A percentile compares a stretch with the other conserved stretches of the same genome.
These are phyloP conservation scores for Sebastes jordani DNA, from an alignment of 2,797 vertebrate species.

Conservation along the genomic window DNA sequence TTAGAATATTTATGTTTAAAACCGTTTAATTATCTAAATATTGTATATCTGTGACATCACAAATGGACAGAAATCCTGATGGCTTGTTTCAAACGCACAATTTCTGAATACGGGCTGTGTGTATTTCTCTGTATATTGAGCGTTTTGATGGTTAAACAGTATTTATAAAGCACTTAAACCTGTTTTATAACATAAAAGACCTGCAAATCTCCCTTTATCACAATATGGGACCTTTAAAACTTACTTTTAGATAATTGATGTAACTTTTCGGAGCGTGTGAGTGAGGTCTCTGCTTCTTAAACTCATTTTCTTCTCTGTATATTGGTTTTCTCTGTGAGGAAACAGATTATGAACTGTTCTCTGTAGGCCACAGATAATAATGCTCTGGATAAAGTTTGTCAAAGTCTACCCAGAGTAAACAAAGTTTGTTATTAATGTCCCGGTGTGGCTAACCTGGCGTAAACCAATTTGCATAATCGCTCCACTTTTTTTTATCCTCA, in stretches of 20 bases:
- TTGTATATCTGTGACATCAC: too few relatives aligned
- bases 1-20: too few relatives aligned
- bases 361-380: conserved; percentile 14
- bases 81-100: too few relatives aligned
- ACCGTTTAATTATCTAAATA: too few relatives aligned
- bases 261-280: background rate
- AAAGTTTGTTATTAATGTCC: conserved; percentile 32
- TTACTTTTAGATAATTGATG: background rate
- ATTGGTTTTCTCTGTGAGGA: conserved; percentile 23
- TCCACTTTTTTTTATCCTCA: background rate
- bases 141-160: too few relatives aligned
- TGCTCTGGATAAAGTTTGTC: conserved; percentile 20
- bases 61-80: too few relatives aligned
- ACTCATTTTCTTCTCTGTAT: conserved; percentile 8
- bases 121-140: too few relatives aligned
- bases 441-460: conserved; percentile 18
- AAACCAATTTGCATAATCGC: conserved; percentile 45
- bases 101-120: too few relatives aligned
- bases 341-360: conserved; percentile 5
- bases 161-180: too few relatives aligned
- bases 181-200: too few relatives aligned
- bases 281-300: conserved; percentile 4
- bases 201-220: too few relatives aligned
- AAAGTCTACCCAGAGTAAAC: conserved; percentile 15
- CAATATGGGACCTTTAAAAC: background rate